Evolutionary conservation across 2,797 vertebrate genomes (phyloP).

Genomic region (Cryptoblepharus egeriae): DNA sequence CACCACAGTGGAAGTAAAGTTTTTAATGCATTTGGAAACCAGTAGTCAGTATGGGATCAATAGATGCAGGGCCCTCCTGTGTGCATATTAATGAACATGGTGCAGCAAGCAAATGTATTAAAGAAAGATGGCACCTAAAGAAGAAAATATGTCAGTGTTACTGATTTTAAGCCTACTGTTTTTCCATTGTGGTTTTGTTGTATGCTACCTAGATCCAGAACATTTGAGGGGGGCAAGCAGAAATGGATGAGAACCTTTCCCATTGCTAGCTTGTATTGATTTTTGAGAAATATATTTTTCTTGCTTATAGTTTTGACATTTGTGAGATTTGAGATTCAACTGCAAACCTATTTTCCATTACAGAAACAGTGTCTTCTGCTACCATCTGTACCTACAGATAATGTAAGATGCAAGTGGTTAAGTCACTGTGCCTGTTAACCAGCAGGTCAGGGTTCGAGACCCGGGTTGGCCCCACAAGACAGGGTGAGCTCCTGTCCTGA

Average conservation of each 20-base stretch:
- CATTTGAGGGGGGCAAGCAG: background rate
- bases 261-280: background rate
- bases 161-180: background rate
- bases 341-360: constrained; percentile 25
- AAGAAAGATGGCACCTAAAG: background rate
- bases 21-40: too few species aligned
- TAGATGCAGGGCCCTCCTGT: too few species aligned
- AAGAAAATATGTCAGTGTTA: background rate
- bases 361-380: background rate
- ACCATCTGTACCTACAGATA: constrained; percentile 24
- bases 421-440: too few species aligned
- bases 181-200: background rate
- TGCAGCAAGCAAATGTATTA: background rate
- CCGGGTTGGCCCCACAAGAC: too few species aligned
- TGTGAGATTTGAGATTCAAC: constrained; percentile 7
- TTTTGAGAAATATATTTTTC: constrained; percentile 15
- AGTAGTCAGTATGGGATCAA: too few species aligned
- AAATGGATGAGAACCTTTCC: background rate
- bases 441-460: too few species aligned
- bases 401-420: constrained; percentile 9
- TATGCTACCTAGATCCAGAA: background rate
- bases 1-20: too few species aligned
- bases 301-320: constrained; percentile 18
- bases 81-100: background rate
- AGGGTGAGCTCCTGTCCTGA: too few species aligned